A percentile compares a stretch with the other conserved stretches of the same genome.
These are phyloP conservation scores for Cheilosia vulpina DNA, from an alignment of 2,888 invertebrate species.

Conservation along the genomic window DNA sequence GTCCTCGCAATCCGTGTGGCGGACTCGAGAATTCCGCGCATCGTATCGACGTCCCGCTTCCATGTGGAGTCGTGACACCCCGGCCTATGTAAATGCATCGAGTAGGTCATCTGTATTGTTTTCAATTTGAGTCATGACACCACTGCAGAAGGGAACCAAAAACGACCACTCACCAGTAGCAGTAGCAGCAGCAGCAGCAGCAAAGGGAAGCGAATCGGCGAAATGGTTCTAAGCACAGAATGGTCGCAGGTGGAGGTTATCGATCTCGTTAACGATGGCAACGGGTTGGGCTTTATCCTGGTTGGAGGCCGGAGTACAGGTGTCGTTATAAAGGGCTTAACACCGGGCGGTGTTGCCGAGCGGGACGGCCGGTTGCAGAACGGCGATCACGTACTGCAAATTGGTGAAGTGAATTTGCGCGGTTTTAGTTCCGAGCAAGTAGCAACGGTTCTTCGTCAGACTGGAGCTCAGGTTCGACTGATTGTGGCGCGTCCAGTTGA, in stretches of 20 bases:
- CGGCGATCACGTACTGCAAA: conserved; percentile 99
- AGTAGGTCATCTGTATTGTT: conserved; percentile 53
- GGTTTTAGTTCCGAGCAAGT: conserved; percentile 99
- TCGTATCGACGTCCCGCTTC: conserved; percentile 42
- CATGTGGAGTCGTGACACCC: conserved; percentile 46
- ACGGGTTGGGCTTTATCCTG: conserved; percentile 98
- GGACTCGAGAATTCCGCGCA: conserved; percentile 37
- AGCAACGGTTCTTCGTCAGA: conserved; percentile 90
- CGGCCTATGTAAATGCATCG: conserved; percentile 62
- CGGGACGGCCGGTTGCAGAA: conserved; percentile 97
- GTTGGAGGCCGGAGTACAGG: conserved; percentile 99
- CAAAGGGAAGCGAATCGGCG: conserved; percentile 63
- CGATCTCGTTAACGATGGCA: conserved; percentile 98
- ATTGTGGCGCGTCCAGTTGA: conserved; percentile 97
- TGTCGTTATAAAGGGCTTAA: conserved; percentile 98
- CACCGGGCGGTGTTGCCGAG: conserved; percentile 98
- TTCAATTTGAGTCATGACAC: conserved; percentile 71
- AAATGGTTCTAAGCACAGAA: conserved; percentile 96
- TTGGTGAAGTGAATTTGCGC: conserved; percentile 96
- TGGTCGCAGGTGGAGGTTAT: conserved; percentile 99
- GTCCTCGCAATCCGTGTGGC: conserved; percentile 32
- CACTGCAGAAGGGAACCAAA: conserved; percentile 51
- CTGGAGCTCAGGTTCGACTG: conserved; percentile 89
- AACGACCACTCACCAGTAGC: conserved; percentile 67
- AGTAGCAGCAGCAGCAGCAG: conserved; percentile 58